phyloP scores from a whole-genome alignment of 2,113 vertebrate genomes.

The Cyanoliseus patagonus region DNA sequence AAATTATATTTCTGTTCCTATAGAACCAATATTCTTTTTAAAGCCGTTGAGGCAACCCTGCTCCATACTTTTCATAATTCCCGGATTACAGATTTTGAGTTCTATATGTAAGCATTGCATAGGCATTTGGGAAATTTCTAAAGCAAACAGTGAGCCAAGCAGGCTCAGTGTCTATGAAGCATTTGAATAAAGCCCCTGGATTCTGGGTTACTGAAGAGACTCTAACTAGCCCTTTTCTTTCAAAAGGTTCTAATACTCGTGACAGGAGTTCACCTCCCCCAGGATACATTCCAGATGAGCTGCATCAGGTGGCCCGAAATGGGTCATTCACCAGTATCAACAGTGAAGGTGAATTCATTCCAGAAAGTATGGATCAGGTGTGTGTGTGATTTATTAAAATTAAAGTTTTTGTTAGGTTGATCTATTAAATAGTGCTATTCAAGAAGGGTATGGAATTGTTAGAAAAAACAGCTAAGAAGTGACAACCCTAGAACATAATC shows the following conservation, averaged over 20 bases:
- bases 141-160: not conserved
- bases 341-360: constrained; percentile 99
- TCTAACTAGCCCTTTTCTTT: constrained; percentile 12
- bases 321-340: constrained; percentile 99
- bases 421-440: not conserved
- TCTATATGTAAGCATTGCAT: not conserved
- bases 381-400: not conserved
- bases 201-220: not conserved
- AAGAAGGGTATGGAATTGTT: not conserved
- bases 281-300: constrained; percentile 96
- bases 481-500: not conserved
- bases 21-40: not conserved
- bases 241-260: constrained; percentile 84
- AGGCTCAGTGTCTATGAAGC: not conserved
- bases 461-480: not conserved
- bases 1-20: not conserved
- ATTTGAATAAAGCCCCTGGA: not conserved
- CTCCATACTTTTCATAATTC: not conserved
- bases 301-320: constrained; percentile 94
- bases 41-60: not conserved
- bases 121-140: not conserved
- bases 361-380: constrained; percentile 99
- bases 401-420: not conserved
- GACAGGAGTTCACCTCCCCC: constrained; percentile 97
- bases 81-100: not conserved